Conservation (phyloP, 2,888 invertebrate genomes). For the Ichneumoninae sp. region DNA sequence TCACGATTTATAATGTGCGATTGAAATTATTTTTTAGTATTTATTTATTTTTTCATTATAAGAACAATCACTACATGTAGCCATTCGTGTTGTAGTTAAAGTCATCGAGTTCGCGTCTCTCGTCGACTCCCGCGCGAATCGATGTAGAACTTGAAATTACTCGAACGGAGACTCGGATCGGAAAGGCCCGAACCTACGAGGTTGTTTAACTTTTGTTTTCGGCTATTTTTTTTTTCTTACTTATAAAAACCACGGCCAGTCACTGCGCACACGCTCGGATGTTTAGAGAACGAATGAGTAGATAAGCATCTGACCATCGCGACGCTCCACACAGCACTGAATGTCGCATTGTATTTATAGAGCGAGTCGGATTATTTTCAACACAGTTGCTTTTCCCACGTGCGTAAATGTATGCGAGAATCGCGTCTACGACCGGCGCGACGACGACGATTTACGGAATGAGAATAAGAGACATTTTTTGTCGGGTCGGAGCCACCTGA, state of each 20-base stretch:
- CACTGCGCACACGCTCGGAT: slow-evolving; percentile 37
- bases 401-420: slow-evolving; percentile 66
- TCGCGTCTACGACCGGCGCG: slow-evolving; percentile 47
- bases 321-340: slow-evolving; percentile 82
- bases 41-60: background rate
- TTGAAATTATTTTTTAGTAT: background rate
- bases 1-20: background rate
- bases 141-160: background rate
- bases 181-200: background rate
- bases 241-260: slow-evolving; percentile 3
- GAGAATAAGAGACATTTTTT: slow-evolving; percentile 27
- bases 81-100: background rate
- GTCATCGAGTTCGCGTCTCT: slow-evolving; percentile 4
- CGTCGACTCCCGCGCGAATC: background rate
- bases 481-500: slow-evolving; percentile 5
- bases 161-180: background rate
- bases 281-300: slow-evolving; percentile 69
- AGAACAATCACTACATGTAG: background rate
- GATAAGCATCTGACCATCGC: slow-evolving; percentile 81
- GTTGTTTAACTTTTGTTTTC: slow-evolving; percentile 30
- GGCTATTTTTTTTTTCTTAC: slow-evolving; percentile 2
- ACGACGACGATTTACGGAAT: slow-evolving; percentile 37
- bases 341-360: slow-evolving; percentile 84
- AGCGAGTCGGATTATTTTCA: slow-evolving; percentile 81
- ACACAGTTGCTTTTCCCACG: slow-evolving; percentile 79